Evolutionary conservation across 2,888 invertebrate species (phyloP).

Genomic region (Drosophila atripex): DNA sequence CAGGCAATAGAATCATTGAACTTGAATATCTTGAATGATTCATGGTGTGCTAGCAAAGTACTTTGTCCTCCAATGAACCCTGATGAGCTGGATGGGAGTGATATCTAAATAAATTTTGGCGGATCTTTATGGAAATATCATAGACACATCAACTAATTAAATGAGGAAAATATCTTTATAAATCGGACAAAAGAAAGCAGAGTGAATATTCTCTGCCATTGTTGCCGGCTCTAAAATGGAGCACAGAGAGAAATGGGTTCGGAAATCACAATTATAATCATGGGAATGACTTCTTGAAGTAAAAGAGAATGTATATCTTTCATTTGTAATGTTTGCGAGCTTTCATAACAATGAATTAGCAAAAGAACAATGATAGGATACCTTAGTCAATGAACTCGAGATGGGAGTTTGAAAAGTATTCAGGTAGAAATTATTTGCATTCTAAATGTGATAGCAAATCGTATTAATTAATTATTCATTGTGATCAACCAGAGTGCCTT

Average conservation of each 20-base stretch:
- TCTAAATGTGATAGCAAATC: constrained; percentile 1
- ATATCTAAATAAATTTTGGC: constrained; percentile 6
- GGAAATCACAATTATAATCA: constrained; percentile 35
- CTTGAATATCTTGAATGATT: constrained; percentile 49
- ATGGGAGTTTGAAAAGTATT: background rate
- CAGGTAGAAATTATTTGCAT: background rate
- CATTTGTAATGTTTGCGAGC: constrained; percentile 4
- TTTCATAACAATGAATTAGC: constrained; percentile 19
- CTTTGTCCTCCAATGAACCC: constrained; percentile 3
- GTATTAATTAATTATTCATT: background rate
- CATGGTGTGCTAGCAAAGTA: constrained; percentile 9
- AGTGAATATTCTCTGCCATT: constrained; percentile 30
- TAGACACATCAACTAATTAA: constrained; percentile 24
- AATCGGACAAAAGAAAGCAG: constrained; percentile 24
- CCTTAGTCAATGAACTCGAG: constrained; percentile 24
- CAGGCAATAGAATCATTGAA: constrained; percentile 66
- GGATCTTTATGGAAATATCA: background rate
- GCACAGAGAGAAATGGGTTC: constrained; percentile 18
- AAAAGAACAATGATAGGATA: background rate
- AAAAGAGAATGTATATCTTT: constrained; percentile 37
- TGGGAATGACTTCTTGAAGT: constrained; percentile 22
- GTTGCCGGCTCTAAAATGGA: constrained; percentile 26
- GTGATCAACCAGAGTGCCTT: background rate
- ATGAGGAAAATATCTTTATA: constrained; percentile 34
- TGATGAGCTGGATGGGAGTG: constrained; percentile 1